A percentile compares a stretch with the other conserved stretches of the same genome.
Conservation (phyloP, 2,113 vertebrate genomes). For the Megaceryle maxima region DNA sequence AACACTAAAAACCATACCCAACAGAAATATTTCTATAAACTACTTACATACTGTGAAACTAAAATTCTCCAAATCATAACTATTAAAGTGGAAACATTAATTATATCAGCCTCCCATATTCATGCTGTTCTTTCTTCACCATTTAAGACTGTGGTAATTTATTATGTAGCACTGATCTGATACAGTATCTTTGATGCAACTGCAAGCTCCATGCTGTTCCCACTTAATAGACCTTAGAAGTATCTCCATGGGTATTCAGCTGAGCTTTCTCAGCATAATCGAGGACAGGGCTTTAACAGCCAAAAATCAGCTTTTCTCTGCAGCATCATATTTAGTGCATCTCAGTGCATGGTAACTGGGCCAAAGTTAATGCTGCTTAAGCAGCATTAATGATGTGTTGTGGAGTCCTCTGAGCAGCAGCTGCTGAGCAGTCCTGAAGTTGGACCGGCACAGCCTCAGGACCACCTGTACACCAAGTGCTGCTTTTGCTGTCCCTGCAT, state of each 20-base stretch:
- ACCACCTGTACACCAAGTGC: not conserved
- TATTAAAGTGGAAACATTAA: constrained; percentile 24
- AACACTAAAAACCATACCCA: not conserved
- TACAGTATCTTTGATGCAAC: not conserved
- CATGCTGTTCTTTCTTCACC: not conserved
- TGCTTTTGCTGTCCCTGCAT: not conserved
- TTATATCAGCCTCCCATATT: not conserved
- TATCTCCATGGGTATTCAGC: not conserved
- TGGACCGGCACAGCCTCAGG: not conserved
- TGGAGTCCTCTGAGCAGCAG: not conserved
- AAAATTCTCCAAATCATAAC: constrained; percentile 15
- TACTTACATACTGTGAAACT: not conserved
- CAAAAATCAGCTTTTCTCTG: constrained; percentile 4
- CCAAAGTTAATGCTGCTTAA: constrained; percentile 1
- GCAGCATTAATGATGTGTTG: not conserved
- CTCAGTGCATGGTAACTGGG: not conserved
- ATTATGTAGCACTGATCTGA: constrained; percentile 20
- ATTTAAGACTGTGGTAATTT: constrained; percentile 25
- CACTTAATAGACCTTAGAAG: constrained; percentile 23
- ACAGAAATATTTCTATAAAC: not conserved
- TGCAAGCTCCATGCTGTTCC: constrained; percentile 39
- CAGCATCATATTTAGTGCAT: not conserved
- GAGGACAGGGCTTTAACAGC: not conserved
- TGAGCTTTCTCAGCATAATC: constrained; percentile 1
- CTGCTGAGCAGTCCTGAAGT: not conserved